Base-by-base conservation (phyloP, 2,113 vertebrate species). In the Corythaixoides concolor region DNA sequence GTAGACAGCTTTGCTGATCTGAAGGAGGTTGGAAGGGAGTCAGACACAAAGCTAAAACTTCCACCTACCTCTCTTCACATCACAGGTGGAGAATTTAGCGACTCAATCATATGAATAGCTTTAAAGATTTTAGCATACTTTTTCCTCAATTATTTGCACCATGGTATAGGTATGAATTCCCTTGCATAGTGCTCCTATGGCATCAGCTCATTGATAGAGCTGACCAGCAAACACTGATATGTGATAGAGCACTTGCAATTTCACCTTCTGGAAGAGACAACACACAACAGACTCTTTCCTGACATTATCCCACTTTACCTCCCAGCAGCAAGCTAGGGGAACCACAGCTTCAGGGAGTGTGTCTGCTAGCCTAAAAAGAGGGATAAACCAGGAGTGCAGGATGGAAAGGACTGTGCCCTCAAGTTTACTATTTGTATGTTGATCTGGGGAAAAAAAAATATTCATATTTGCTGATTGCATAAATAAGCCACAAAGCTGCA, bases 401-500 rank as follows among this genome's bases (percentile, higher is more conserved):
- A 23, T 50, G 37, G 41, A 66, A 85, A 88, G 50, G n/a, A 63
- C 58, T 13, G 8, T 85, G 37, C 30, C 53, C 28, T 62, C 43
- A 53, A 60, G 35, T 64, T 88, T 69, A 50, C 6, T 52, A 3
- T 37, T 66, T 58, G 28, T 73, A 55, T 47, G 45, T 47, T 67
- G 67, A 94, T 50, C 80, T 64, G 9, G n/a, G 37, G 20, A 3
- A 33, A 49, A 73, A 49, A 7, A 35, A 58, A 13, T 66, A 64
- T 20, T 64, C 32, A 2, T 75, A 50, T 85, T 63, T 73, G 14
- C 45, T 90, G 91, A 50, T 77, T 85, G 91, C 55, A 93, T 82
- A 90, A 94, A 91, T 74, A 90, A 95, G n/a, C 70, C 91, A 78
- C 82, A 85, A 67, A 91, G 88, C 91, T 90, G 62, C 67, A 93